These are phyloP conservation scores for Drosophila virilis DNA, from an alignment of 1,140 invertebrate genomes.

Conservation along the genomic window DNA sequence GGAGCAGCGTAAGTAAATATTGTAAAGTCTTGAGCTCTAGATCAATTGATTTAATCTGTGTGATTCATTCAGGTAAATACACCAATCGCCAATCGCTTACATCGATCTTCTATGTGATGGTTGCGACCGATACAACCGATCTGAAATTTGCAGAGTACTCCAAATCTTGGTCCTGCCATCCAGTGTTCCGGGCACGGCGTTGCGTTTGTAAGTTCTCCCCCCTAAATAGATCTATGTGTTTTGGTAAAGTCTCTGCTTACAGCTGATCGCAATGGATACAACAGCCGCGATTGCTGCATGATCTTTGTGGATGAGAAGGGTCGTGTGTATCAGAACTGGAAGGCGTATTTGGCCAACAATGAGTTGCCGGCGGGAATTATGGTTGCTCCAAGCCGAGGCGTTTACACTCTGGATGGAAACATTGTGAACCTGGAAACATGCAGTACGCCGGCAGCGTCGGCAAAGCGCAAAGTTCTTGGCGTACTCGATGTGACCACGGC, in stretches of 20 bases:
- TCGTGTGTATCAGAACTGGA: slow-evolving; percentile 77
- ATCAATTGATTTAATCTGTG: slow-evolving; percentile 1
- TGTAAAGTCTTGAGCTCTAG: too few species aligned
- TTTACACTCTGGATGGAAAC: slow-evolving; percentile 42
- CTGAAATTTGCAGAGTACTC: slow-evolving; percentile 37
- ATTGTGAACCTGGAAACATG: slow-evolving; percentile 49
- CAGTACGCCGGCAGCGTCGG: slow-evolving; percentile 45
- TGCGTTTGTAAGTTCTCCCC: slow-evolving; percentile 60
- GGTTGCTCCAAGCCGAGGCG: slow-evolving; percentile 62
- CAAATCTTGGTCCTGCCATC: slow-evolving; percentile 59
- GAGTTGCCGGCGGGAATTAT: slow-evolving; percentile 64
- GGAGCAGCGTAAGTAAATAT: slow-evolving; percentile 62
- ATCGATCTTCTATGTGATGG: slow-evolving; percentile 71
- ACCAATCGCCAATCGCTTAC: slow-evolving; percentile 66
- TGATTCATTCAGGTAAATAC: slow-evolving; percentile 61
- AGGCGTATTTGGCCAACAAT: slow-evolving; percentile 60
- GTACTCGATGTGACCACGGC: slow-evolving; percentile 48
- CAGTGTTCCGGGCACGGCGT: slow-evolving; percentile 68
- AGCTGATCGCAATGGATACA: slow-evolving; percentile 32
- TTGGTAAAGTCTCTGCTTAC: background rate
- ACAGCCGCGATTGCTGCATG: slow-evolving; percentile 70
- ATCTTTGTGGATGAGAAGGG: slow-evolving; percentile 75
- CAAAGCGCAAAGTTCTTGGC: slow-evolving; percentile 23
- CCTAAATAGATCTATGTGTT: background rate
- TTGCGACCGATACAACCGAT: slow-evolving; percentile 47